phyloP scores from a whole-genome alignment of 2,113 vertebrate species.

The Narcine bancroftii region DNA sequence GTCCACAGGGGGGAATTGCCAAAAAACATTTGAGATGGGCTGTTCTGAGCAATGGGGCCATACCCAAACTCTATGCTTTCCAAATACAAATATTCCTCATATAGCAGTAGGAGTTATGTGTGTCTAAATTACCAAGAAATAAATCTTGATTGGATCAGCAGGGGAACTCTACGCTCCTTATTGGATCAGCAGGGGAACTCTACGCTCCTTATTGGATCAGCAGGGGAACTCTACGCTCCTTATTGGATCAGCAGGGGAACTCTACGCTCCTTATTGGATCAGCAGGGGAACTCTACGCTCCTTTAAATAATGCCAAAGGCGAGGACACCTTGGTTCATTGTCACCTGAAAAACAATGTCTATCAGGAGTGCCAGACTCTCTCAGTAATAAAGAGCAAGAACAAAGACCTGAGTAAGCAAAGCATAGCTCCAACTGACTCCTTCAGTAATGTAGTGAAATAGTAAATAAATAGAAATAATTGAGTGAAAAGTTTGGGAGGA shows the following conservation, averaged over 20 bases:
- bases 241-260: background rate
- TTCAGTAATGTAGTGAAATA: background rate
- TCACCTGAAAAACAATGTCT: too few species aligned
- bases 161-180: background rate
- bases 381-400: too few species aligned
- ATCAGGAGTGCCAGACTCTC: too few species aligned
- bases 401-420: too few species aligned
- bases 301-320: background rate
- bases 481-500: background rate
- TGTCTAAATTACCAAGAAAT: too few species aligned
- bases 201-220: background rate
- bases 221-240: background rate
- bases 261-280: background rate
- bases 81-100: too few species aligned
- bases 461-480: background rate
- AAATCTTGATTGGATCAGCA: background rate
- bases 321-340: too few species aligned
- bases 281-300: background rate
- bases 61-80: background rate
- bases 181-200: background rate
- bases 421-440: background rate
- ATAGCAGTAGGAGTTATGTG: too few species aligned
- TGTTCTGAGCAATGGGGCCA: background rate
- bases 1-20: too few species aligned
- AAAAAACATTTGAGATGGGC: too few species aligned